phyloP scores from a whole-genome alignment of 2,797 vertebrate species.

The Sebastes taczanowskii region DNA sequence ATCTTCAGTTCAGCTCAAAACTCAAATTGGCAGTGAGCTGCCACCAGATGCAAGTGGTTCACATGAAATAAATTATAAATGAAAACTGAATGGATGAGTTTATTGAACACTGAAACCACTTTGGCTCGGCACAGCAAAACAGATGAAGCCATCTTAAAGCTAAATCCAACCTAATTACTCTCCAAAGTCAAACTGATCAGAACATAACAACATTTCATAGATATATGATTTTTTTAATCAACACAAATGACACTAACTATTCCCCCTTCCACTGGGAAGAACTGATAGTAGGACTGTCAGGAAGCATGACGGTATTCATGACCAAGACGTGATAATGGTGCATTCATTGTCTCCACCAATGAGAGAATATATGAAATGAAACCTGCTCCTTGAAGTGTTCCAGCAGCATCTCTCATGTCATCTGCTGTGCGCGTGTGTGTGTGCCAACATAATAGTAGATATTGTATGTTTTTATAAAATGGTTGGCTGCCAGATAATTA shows the following conservation, averaged over 20 bases:
- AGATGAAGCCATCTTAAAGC: background rate
- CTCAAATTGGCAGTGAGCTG: background rate
- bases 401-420: background rate
- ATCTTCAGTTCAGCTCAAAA: background rate
- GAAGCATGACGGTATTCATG: background rate
- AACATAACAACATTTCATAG: background rate
- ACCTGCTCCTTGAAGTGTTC: background rate
- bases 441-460: constrained; percentile 1
- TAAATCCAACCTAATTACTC: background rate
- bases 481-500: constrained; percentile 31
- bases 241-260: background rate
- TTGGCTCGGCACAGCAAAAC: background rate
- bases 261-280: background rate
- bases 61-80: background rate
- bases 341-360: background rate
- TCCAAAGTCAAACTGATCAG: background rate
- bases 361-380: background rate
- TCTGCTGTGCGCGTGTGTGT: background rate
- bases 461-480: constrained; percentile 23
- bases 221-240: background rate
- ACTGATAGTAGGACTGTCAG: background rate
- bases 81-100: background rate
- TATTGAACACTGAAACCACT: background rate
- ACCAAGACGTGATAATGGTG: background rate
- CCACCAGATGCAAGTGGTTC: background rate